Conservation (phyloP, 2,797 vertebrate species). For the Gastrophryne carolinensis region DNA sequence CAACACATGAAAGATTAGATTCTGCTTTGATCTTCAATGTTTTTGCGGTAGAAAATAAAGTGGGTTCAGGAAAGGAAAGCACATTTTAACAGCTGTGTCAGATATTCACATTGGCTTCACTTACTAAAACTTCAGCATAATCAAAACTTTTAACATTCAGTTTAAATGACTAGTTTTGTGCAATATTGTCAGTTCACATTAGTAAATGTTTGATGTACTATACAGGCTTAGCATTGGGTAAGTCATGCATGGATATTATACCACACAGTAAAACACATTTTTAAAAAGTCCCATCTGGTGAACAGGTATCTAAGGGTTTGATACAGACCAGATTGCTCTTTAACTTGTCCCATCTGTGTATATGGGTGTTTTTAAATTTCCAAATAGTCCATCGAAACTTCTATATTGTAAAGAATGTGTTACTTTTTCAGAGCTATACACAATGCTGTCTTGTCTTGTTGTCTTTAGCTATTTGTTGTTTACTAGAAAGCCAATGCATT, state of each 20-base stretch:
- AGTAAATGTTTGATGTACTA: too few relatives aligned
- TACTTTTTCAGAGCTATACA: background rate
- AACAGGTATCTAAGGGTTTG: conserved; percentile 4
- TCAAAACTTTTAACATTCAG: too few relatives aligned
- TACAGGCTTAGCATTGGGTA: background rate
- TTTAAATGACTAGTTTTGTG: too few relatives aligned
- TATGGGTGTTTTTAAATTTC: background rate
- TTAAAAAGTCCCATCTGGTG: conserved; percentile 33
- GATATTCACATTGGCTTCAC: too few relatives aligned
- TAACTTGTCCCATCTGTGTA: background rate
- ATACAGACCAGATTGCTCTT: background rate
- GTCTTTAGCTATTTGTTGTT: background rate
- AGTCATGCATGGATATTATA: background rate
- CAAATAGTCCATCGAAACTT: background rate
- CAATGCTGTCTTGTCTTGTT: background rate
- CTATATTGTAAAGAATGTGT: background rate
- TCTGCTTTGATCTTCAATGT: too few relatives aligned
- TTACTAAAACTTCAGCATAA: too few relatives aligned
- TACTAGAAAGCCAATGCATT: background rate
- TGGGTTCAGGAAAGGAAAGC: too few relatives aligned
- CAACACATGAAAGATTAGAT: too few relatives aligned
- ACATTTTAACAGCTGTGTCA: too few relatives aligned
- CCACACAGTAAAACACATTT: conserved; percentile 1
- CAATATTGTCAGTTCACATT: too few relatives aligned
- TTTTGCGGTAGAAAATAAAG: too few relatives aligned